Base-by-base conservation (phyloP, 2,888 invertebrate species). In the Myathropa florea region DNA sequence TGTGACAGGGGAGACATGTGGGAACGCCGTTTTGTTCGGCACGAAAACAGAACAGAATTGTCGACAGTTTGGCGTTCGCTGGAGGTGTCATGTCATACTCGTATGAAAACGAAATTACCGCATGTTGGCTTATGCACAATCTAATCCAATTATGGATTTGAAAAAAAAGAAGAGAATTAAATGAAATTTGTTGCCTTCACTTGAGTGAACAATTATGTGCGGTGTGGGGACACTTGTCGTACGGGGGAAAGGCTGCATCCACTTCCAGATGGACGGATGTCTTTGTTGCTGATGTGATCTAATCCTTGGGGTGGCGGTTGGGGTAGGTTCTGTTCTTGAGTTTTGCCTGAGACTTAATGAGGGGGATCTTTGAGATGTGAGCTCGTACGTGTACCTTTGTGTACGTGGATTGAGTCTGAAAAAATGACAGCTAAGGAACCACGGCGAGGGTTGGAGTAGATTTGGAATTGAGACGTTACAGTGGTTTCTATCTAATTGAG, bases 81-180 rank as follows among this genome's bases (percentile, higher is more conserved):
- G 23, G 57, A 12, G 24, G 57, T 24, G 12, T n/a, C 14, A 24
- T 57, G 57, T 12, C 36, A 64, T 30, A 64, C n/a, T 39, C 30
- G 53, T 59, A 30, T 39, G 30, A 72, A 63, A 57, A 30, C 23
- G 28, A 33, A 73, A 78, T 73, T 73, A 83, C 55, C 57, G 21
- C 75, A 77, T 21, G 14, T 55, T 72, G 53, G 36, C 65, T 59
- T 70, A 64, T 18, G 53, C 60, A 72, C 18, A 64, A n/a, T 28
- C 28, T 80, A 76, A 84, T 84, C 84, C 76, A 84, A 80, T 84
- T 84, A 70, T 39, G 7, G 24, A 71, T 76, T 65, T 57, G 28
- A 26, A 76, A 36, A 57, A 57, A 23, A 18, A 79, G n/a, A n/a
- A n/a, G n/a, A n/a, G n/a, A n/a, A 73, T 36, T 30, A 64, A 65